Base-by-base conservation (phyloP, 35 echinoderm and acorn worm genomes). In the Ptychodera flava region DNA sequence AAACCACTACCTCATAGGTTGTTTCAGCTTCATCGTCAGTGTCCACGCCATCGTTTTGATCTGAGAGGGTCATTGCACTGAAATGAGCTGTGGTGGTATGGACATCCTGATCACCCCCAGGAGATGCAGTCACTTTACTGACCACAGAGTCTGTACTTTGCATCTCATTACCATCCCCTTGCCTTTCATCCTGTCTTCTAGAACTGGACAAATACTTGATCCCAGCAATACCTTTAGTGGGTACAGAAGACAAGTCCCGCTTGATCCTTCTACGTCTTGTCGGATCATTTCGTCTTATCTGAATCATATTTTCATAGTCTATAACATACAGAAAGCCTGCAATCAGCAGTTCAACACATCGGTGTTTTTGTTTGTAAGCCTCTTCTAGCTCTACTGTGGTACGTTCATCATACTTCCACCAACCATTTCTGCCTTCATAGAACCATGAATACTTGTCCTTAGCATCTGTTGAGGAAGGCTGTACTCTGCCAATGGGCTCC, bases 321-420 rank as follows among this genome's bases (percentile, higher is more conserved):
- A 97, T 94, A 35, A 93, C 82, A 77, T 97, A 97, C 75, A 97
- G 84, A 37, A 86, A 94, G 28, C 95, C 95, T 37, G 95, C 95
- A 36, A 97, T 94, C 31, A 97, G 82, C 30, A 97, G 78, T 81
- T 97, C 95, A 90, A 97, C 90, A 16, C 89, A 90, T 38, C 92
- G 16, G 84, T 94, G 89, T 33, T 97, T 94, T 83, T 82, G 78
- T 30, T 80, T 75, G 35, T 97, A 97, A 2, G 86, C 91, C 14
- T 92, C 92, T 77, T 97, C 95, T 12, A 97, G 85, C 82, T 97
- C 95, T 32, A 76, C 83, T 33, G 92, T 94, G 28, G 95, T 97
- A n/a, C 95, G 87, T 80, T 94, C 92, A 82, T 97, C 95, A 79
- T 97, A 97, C 90, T 97, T 89, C 95, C 95, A 97, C 95, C 95